phyloP scores from a whole-genome alignment of 2,888 invertebrate genomes.

The Drosophila prolongata region DNA sequence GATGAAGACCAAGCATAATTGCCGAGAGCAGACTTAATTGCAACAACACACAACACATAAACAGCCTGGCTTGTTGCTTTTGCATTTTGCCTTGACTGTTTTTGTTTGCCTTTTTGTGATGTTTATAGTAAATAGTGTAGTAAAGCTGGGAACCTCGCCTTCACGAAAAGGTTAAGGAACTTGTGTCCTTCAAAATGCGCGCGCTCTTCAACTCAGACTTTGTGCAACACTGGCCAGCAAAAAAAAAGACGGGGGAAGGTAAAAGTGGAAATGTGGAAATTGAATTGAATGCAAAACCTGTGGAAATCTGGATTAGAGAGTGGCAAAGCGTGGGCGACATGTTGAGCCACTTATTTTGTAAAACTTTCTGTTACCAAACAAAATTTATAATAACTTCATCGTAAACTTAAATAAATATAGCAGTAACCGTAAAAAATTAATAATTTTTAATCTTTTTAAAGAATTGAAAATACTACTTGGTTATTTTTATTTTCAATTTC shows the following conservation, averaged over 20 bases:
- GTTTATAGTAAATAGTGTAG: conserved; percentile 73
- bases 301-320: conserved; percentile 58
- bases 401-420: too few species aligned
- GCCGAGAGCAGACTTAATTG: conserved; percentile 43
- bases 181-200: conserved; percentile 77
- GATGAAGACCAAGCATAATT: conserved; percentile 29
- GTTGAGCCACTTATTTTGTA: background rate
- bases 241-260: conserved; percentile 51
- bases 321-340: conserved; percentile 45
- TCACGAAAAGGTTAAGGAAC: conserved; percentile 70
- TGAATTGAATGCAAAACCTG: conserved; percentile 40
- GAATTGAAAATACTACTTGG: too few species aligned
- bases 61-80: conserved; percentile 30
- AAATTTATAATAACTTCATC: too few species aligned
- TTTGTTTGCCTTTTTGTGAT: conserved; percentile 36
- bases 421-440: background rate
- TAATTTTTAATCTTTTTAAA: too few species aligned
- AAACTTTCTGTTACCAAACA: background rate
- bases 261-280: background rate
- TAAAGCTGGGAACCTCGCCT: conserved; percentile 35
- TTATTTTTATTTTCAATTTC: too few species aligned
- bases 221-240: conserved; percentile 19
- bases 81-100: conserved; percentile 30
- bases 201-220: conserved; percentile 45
- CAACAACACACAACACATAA: conserved; percentile 29